phyloP scores from a whole-genome alignment of 2,113 vertebrate genomes.

The Grammomys surdaster region DNA sequence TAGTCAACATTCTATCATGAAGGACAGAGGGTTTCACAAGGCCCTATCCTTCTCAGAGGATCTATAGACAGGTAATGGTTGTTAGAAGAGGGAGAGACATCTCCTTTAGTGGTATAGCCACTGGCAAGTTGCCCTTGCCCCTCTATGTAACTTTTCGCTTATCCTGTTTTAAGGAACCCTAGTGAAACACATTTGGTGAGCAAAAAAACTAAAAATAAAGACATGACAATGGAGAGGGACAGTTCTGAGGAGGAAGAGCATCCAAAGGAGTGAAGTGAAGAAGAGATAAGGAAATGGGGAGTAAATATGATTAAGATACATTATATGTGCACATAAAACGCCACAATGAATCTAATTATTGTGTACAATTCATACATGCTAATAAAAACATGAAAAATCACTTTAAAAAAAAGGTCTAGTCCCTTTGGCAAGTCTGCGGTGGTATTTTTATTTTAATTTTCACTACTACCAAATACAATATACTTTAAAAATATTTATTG shows the following conservation, averaged over 20 bases:
- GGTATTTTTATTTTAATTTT: neutral
- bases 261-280: too few species aligned
- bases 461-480: neutral
- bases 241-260: neutral
- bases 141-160: neutral
- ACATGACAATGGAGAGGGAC: too few species aligned
- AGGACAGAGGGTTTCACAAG: neutral
- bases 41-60: too few species aligned
- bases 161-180: neutral
- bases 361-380: neutral
- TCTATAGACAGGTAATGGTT: neutral
- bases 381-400: neutral
- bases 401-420: neutral
- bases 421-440: neutral
- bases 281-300: neutral
- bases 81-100: too few species aligned
- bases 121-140: too few species aligned
- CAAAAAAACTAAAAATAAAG: neutral
- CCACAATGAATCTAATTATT: neutral
- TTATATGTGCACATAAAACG: too few species aligned
- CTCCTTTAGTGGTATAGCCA: neutral
- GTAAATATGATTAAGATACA: neutral
- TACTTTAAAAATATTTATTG: neutral
- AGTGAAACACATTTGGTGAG: neutral
- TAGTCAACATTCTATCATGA: neutral